Evolutionary conservation across 2,797 vertebrate genomes (phyloP), one percentile per base, ranked within the genome.

Genomic region (Semaprochilodus insignis): DNA sequence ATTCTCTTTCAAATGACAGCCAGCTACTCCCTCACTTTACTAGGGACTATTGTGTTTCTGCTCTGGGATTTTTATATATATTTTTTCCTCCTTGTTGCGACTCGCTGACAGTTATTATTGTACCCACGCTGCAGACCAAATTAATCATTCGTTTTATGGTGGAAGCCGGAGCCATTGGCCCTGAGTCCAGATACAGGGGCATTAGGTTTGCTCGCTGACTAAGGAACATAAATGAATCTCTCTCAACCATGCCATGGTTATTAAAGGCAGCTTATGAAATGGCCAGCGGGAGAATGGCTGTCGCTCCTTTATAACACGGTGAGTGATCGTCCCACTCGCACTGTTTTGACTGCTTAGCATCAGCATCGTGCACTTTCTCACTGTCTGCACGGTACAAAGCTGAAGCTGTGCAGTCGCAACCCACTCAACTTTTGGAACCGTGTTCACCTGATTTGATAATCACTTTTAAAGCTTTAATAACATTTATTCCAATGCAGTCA

Each of bases 171-270:
- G 77, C 69, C 66, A 63, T 51, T 44, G 74, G 87, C 80, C 82
- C 23, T 77, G 52, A 77, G 80, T 80, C 63, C 76, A 82, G 74
- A 81, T 78, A 78, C 70, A 57, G 27, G 78, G 84, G 82, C 34
- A 52, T 87, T 80, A 85, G 74, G 57, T 71, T 84, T 52, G 57
- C 85, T 78, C 77, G 44, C 78, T 88, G 87, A 88, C 78, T 83
- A 80, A 86, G 76, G 83, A 86, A 81, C 74, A 85, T 81, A 84
- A 86, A 88, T 84, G 83, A 86, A 86, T 86, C 81, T 84, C 74
- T 84, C 77, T 88, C 73, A 83, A 79, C 67, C 77, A 69, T 88
- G 87, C 62, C 11, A 77, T 73, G 80, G 78, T 83, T 85, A 82
- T 88, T 82, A 88, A 84, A 85, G 77, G 78, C 77, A 65, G 76